Base-by-base conservation (phyloP, 2,113 vertebrate genomes). In the Nycticorax nycticorax region DNA sequence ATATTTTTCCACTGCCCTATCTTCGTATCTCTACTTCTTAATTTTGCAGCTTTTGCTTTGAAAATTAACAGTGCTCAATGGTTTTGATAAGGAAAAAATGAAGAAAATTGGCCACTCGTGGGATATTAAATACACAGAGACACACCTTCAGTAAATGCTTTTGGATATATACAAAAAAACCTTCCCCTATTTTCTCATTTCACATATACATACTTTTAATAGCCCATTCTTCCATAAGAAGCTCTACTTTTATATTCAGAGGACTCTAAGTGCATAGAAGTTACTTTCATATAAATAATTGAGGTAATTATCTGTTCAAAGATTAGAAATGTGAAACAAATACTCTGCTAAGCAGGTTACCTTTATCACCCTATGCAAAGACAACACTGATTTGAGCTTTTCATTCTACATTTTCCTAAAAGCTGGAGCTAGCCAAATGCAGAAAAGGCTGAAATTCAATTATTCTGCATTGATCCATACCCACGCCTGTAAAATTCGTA, bases 1-100 rank as follows among this genome's bases (percentile, higher is more conserved):
- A 96, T 98, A 97, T 98, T 98, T 98, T 98, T 98, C 92, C 66
- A 97, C 59, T 95, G 92, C 88, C 95, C 96, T 97, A 67, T 92
- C 95, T 96, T 97, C 28, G 32, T 73, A 93, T 93, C 89, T 95
- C 57, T 94, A 56, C 96, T 88, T 92, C 86, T 97, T 96, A 95
- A 95, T 97, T 96, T 94, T 35, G 64, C 84, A 92, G 92, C 85
- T 71, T 96, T 95, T 94, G 94, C 96, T 97, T 79, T 95, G 89
- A 96, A 97, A 98, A 98, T 97, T 96, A 96, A 96, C 63, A 57
- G 76, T 53, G 74, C 80, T 98, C 85, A 75, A 50, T 79, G 94
- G 79, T 96, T 97, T 92, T 95, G 92, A 93, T 84, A 92, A 63
- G 50, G 45, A 43, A 84, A 96, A 96, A 75, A 60, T 41, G 21